Conservation (phyloP, 2,888 invertebrate genomes). For the Tiliacea citrago region DNA sequence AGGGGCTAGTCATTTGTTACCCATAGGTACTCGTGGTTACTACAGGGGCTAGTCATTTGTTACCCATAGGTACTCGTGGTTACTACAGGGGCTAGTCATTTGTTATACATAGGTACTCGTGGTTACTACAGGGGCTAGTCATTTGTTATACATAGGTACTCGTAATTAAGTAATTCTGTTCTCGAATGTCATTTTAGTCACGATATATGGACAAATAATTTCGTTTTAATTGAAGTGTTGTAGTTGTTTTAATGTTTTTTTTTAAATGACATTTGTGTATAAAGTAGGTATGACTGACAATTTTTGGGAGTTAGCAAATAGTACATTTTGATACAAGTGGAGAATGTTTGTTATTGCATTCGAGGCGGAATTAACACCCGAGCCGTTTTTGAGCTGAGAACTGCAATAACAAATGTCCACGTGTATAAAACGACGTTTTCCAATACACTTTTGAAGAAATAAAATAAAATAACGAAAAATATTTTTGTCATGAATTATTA, state of each 20-base stretch:
- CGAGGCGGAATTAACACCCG: too few species aligned
- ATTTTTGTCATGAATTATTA: too few species aligned
- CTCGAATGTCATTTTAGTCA: constrained; percentile 17
- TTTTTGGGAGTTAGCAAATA: neutral
- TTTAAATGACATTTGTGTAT: neutral
- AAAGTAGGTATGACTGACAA: neutral
- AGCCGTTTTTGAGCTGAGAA: too few species aligned
- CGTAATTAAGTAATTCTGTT: constrained; percentile 35
- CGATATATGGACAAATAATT: constrained; percentile 20
- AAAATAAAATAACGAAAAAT: too few species aligned
- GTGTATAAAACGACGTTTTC: too few species aligned
- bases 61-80: neutral
- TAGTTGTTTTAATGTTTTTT: constrained; percentile 3
- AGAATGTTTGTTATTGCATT: too few species aligned
- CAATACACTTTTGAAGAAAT: too few species aligned
- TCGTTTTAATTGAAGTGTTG: constrained; percentile 17
- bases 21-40: neutral
- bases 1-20: constrained; percentile 5
- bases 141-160: constrained; percentile 21
- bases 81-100: neutral
- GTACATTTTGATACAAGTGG: too few species aligned
- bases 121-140: too few species aligned
- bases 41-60: constrained; percentile 2
- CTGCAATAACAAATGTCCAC: too few species aligned
- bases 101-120: constrained; percentile 7